Conservation (phyloP, 2,888 invertebrate species). For the Chrysopilus asiliformis region DNA sequence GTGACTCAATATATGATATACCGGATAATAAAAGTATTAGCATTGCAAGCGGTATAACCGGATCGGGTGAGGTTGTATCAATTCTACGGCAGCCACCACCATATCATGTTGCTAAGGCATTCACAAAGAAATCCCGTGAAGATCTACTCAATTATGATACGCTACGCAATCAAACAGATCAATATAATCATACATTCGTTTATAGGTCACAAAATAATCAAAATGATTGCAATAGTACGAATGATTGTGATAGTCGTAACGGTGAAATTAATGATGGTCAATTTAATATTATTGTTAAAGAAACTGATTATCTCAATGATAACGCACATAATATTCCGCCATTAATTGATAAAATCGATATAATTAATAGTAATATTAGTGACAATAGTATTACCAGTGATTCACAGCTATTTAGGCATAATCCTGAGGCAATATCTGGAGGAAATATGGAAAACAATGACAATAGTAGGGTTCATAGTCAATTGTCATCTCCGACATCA, state of each 20-base stretch:
- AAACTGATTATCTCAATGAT: too few species aligned
- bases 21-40: too few species aligned
- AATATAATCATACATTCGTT: not conserved
- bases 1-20: too few species aligned
- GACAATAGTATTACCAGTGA: not conserved
- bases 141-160: constrained; percentile 31
- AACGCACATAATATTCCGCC: not conserved
- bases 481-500: not conserved
- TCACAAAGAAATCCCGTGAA: constrained; percentile 51
- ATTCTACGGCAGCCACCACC: constrained; percentile 55
- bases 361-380: not conserved
- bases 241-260: not conserved
- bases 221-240: not conserved
- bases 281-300: too few species aligned
- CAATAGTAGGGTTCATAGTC: not conserved
- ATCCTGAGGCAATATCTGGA: not conserved
- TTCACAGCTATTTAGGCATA: not conserved
- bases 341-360: not conserved
- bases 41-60: too few species aligned
- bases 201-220: constrained; percentile 1
- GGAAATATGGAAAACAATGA: not conserved
- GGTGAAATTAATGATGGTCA: too few species aligned
- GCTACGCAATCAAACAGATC: constrained; percentile 23
- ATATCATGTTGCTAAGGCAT: constrained; percentile 71
- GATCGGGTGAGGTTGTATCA: too few species aligned